Percentiles rank a stretch among this genome's conserved stretches.
Conservation (phyloP, 2,113 vertebrate species). For the Nothocercus julius region DNA sequence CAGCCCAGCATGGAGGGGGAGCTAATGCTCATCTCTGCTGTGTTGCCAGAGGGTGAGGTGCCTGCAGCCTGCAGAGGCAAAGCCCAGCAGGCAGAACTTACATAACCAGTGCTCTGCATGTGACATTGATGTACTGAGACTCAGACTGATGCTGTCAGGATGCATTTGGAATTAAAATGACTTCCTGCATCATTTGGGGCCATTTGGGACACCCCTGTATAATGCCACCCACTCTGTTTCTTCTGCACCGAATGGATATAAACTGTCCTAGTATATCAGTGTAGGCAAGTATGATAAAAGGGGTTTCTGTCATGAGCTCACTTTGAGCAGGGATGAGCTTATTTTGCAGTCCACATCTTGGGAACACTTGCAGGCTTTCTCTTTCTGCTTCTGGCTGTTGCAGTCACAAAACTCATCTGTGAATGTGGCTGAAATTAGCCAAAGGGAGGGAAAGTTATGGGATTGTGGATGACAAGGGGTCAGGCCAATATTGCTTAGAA, state of each 20-base stretch:
- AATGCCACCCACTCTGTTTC: not conserved
- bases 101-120: not conserved
- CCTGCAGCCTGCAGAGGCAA: not conserved
- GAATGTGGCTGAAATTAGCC: not conserved
- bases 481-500: not conserved
- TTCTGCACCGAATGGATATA: not conserved
- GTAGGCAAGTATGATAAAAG: not conserved
- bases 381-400: not conserved
- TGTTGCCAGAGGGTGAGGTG: not conserved
- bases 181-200: not conserved
- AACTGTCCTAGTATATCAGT: not conserved
- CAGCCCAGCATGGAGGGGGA: not conserved
- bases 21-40: not conserved
- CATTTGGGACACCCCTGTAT: not conserved
- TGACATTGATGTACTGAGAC: not conserved
- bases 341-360: not conserved
- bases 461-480: not conserved
- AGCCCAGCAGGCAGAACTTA: not conserved
- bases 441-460: not conserved
- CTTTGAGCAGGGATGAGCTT: too few relatives aligned
- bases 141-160: not conserved
- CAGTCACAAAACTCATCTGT: not conserved
- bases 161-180: not conserved
- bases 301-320: not conserved
- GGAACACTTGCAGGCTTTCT: not conserved